Base-by-base conservation (phyloP, 2,888 invertebrate species). In the Callyntrura sp. region DNA sequence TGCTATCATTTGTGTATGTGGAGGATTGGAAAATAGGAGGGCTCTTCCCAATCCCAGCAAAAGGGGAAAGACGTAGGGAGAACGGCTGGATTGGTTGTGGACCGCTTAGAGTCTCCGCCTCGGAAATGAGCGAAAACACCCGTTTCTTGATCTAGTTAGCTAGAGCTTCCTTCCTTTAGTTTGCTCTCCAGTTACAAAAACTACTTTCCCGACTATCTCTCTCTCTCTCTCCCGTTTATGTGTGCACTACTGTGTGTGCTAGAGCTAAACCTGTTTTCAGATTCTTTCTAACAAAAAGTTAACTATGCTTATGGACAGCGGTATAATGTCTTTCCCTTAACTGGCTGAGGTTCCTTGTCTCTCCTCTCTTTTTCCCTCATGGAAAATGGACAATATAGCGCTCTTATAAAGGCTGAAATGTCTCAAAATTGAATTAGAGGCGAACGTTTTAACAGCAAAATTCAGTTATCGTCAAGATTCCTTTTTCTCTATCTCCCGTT, bases 361-460 rank as follows among this genome's bases (percentile, higher is more conserved):
- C 88, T 87, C 73, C 57, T 5, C 84, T 88, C 55, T 83, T 76
- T 84, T 60, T 85, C 65, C 43, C 82, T 81, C 90, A 78, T 84
- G 90, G 85, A 90, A 90, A 88, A 85, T 82, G 88, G 89, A 90
- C 90, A 90, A 93, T 93, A 93, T 92, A 92, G 93, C 91, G 90
- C 92, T 93, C 93, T 93, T 93, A 93, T 93, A 93, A 93, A 93
- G 92, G 92, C 92, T 88, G 92, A 93, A 93, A 93, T 93, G 93
- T 90, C 91, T 93, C 93, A 93, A 93, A 93, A 93, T 93, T 93
- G 93, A 93, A 93, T 93, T 93, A 93, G 93, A 93, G 93, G 92
- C 93, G 93, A 93, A 93, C 93, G 93, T 93, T 93, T 93, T 93
- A 93, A 93, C 92, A 93, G 92, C 93, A 90, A 93, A 93, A 93